A percentile compares a stretch with the other conserved stretches of the same genome.
These are phyloP conservation scores for Apodemus agrarius DNA, from an alignment of 2,797 vertebrate species.

Conservation along the genomic window DNA sequence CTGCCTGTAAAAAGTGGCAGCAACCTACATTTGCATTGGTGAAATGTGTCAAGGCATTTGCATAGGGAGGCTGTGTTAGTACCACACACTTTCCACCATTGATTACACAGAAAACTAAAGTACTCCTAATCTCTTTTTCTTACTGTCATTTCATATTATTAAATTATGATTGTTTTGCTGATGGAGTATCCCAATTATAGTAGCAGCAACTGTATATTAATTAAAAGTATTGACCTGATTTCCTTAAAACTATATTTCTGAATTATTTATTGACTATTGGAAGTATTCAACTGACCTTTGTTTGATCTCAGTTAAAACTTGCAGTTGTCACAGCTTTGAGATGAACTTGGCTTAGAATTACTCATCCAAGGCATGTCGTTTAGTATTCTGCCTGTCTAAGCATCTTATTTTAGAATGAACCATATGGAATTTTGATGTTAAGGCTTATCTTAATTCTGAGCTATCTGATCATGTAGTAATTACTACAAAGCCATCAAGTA, in stretches of 20 bases:
- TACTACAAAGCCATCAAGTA: slow-evolving; percentile 83
- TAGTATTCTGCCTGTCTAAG: slow-evolving; percentile 77
- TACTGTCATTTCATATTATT: not conserved
- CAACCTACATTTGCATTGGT: not conserved
- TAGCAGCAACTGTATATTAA: not conserved
- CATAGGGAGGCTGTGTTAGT: not conserved
- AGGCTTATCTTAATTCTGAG: slow-evolving; percentile 84
- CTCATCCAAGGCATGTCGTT: slow-evolving; percentile 73
- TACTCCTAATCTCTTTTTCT: not conserved
- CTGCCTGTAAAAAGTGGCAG: not conserved
- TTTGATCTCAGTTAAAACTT: slow-evolving; percentile 75
- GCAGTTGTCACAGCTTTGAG: slow-evolving; percentile 36
- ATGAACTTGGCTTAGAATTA: slow-evolving; percentile 71
- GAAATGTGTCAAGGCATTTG: not conserved
- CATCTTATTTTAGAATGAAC: slow-evolving; percentile 81
- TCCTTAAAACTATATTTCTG: slow-evolving; percentile 38
- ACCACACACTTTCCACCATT: not conserved
- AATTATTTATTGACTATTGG: slow-evolving; percentile 63
- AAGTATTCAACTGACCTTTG: slow-evolving; percentile 68
- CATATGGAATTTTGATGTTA: slow-evolving; percentile 84
- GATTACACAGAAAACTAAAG: not conserved
- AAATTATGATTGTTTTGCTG: not conserved
- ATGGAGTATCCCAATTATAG: not conserved
- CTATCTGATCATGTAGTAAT: slow-evolving; percentile 82
- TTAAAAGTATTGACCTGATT: not conserved